Conservation (phyloP, 2,888 invertebrate species). For the Brachyopa scutellaris region DNA sequence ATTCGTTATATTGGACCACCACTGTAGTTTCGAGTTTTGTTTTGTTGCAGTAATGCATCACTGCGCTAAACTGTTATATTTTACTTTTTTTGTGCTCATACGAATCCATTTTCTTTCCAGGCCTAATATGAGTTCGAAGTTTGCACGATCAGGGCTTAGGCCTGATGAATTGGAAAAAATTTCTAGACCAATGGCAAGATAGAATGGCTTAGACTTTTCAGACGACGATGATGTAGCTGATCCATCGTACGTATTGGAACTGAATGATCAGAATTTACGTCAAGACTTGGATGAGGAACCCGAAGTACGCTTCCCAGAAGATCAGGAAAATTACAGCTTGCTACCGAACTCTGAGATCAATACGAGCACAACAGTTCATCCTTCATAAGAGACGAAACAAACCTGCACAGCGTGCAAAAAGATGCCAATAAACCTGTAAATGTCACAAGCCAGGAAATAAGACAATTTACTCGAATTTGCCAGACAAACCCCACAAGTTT, state of each 20-base stretch:
- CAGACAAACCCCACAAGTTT: slow-evolving; percentile 14
- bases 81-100: no score
- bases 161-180: slow-evolving; percentile 12
- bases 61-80: no score
- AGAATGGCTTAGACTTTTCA: slow-evolving; percentile 23
- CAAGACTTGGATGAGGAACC: slow-evolving; percentile 1
- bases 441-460: slow-evolving; percentile 13
- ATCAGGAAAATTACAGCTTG: slow-evolving; percentile 12
- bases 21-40: no score
- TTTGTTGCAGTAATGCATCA: no score
- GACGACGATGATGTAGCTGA: slow-evolving; percentile 24
- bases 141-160: neutral
- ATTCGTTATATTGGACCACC: no score
- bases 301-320: slow-evolving; percentile 12
- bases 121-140: slow-evolving; percentile 14
- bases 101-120: neutral
- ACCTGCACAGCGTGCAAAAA: slow-evolving; percentile 15
- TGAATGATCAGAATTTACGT: slow-evolving; percentile 12
- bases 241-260: slow-evolving; percentile 12
- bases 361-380: slow-evolving; percentile 11
- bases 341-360: neutral
- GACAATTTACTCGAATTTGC: slow-evolving; percentile 14
- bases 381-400: slow-evolving; percentile 11
- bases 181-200: slow-evolving; percentile 14
- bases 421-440: slow-evolving; percentile 10